A percentile compares a stretch with the other conserved stretches of the same genome.
Conservation (phyloP, 2,113 vertebrate species). For the Centropus bengalensis region DNA sequence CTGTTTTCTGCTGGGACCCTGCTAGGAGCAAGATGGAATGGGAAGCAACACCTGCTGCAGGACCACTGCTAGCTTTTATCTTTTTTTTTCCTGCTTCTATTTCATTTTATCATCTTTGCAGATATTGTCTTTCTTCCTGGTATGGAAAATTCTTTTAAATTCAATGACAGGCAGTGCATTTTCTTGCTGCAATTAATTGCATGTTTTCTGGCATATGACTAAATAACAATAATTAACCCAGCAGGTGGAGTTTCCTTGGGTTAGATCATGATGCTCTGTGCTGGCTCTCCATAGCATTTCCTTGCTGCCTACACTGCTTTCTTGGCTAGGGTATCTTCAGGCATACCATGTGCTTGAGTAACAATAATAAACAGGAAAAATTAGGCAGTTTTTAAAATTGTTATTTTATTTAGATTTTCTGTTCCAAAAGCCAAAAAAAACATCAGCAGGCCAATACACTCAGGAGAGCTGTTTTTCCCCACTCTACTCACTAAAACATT, state of each 20-base stretch:
- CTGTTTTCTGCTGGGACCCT: neutral
- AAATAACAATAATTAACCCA: neutral
- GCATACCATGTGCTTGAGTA: conserved; percentile 41
- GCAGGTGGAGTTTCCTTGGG: neutral
- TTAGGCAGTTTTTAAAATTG: neutral
- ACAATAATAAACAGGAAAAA: conserved; percentile 56
- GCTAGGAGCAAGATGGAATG: neutral
- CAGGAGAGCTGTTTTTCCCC: neutral
- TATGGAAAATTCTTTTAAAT: neutral
- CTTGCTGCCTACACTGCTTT: conserved; percentile 11
- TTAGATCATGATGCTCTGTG: neutral
- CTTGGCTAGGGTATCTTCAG: conserved; percentile 41
- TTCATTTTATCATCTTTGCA: neutral
- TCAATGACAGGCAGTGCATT: neutral
- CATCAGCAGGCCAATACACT: neutral
- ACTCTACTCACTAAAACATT: neutral
- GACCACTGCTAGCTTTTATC: neutral
- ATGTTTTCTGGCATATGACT: neutral
- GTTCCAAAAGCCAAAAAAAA: conserved; percentile 23
- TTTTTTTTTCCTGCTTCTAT: neutral
- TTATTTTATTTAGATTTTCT: conserved; percentile 50
- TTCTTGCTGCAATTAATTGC: conserved; percentile 14
- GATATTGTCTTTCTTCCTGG: neutral
- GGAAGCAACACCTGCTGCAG: neutral
- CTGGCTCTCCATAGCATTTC: neutral